These are phyloP conservation scores for Ceyx cyanopectus DNA, from an alignment of 2,113 vertebrate genomes.

Conservation along the genomic window DNA sequence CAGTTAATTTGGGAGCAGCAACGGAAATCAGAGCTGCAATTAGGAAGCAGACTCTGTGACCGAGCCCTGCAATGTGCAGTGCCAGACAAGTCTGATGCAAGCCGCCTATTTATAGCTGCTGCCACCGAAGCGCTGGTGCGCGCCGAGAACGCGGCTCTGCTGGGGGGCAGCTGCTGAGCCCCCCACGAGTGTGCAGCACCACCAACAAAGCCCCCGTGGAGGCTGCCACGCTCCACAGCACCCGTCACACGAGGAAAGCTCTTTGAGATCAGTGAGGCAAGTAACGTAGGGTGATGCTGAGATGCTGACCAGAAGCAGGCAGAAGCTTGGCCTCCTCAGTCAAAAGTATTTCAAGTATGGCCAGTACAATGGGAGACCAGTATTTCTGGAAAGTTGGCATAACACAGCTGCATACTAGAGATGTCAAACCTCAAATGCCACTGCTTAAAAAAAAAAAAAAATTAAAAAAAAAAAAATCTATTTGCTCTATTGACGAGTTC, in stretches of 20 bases:
- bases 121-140: not conserved
- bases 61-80: not conserved
- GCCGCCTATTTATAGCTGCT: constrained; percentile 45
- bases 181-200: accelerated
- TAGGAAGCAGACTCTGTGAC: constrained; percentile 17
- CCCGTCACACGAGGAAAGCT: not conserved
- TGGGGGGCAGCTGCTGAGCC: not conserved
- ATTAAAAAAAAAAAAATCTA: constrained; percentile 32
- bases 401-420: constrained; percentile 28
- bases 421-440: constrained; percentile 48
- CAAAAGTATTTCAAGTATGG: constrained; percentile 30
- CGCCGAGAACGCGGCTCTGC: not conserved
- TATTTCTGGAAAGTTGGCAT: constrained; percentile 67
- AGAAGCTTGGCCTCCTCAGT: not conserved
- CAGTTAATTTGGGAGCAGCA: constrained; percentile 54
- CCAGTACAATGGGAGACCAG: constrained; percentile 34
- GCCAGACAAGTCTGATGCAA: constrained; percentile 43
- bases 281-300: accelerated
- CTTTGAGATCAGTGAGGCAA: accelerated
- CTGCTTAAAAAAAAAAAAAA: not conserved
- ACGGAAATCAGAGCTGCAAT: constrained; percentile 59
- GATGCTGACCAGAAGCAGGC: not conserved
- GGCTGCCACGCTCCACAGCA: not conserved
- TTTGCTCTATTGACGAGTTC: constrained; percentile 26
- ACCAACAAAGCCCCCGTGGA: not conserved